Percentiles rank a stretch among this genome's conserved stretches.
Evolutionary conservation across 1,140 invertebrate species (phyloP).

Genomic region (Microplitis mediator): DNA sequence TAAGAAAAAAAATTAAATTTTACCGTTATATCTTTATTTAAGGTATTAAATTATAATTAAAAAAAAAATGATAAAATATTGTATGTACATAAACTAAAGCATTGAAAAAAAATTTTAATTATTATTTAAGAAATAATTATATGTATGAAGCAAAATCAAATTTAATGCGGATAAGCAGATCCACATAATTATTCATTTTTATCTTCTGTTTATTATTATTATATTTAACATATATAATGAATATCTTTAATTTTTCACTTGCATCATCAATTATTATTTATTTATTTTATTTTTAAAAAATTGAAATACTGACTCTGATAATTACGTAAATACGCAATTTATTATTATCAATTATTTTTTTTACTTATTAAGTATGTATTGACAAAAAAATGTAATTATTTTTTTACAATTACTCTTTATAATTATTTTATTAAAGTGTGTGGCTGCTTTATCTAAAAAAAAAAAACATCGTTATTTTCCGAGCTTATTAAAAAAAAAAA

Average conservation of each 20-base stretch:
- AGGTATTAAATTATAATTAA: slow-evolving; percentile 46
- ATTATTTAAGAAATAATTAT: slow-evolving; percentile 48
- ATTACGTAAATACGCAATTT: slow-evolving; percentile 2
- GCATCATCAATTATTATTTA: neutral
- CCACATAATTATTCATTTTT: slow-evolving; percentile 33
- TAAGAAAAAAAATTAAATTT: slow-evolving; percentile 24
- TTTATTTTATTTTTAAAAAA: neutral
- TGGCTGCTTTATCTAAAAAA: slow-evolving; percentile 9
- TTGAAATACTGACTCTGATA: neutral
- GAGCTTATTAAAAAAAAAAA: slow-evolving; percentile 30
- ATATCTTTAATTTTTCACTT: neutral
- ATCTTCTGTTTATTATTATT: slow-evolving; percentile 28
- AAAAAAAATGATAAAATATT: slow-evolving; percentile 40
- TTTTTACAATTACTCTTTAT: neutral
- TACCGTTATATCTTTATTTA: slow-evolving; percentile 46
- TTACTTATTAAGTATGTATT: slow-evolving; percentile 3
- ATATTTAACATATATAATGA: neutral
- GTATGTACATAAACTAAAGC: slow-evolving; percentile 45
- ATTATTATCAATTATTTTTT: slow-evolving; percentile 7
- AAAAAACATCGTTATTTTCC: slow-evolving; percentile 27
- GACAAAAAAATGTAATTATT: neutral
- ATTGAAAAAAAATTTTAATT: slow-evolving; percentile 33
- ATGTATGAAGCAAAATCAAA: slow-evolving; percentile 49
- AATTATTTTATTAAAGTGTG: slow-evolving; percentile 4
- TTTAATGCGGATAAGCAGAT: neutral